Evolutionary conservation across 2,888 invertebrate genomes (phyloP).

Genomic region (Syrphus vitripennis): DNA sequence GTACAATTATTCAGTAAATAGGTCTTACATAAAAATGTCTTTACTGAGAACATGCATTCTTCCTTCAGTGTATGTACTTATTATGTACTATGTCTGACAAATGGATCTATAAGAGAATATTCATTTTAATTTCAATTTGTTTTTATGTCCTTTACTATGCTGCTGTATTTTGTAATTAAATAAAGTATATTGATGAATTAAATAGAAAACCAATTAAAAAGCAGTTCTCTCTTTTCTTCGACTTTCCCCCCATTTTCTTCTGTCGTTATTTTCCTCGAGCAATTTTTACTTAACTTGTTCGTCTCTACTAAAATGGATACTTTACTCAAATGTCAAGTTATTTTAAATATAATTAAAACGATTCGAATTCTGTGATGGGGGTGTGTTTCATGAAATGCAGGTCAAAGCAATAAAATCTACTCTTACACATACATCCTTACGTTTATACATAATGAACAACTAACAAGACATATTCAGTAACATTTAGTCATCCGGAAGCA

Average conservation of each 20-base stretch:
- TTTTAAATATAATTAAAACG: neutral
- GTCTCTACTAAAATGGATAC: neutral
- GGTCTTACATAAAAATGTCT: no score
- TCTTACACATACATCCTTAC: neutral
- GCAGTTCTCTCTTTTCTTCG: neutral
- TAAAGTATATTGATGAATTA: neutral
- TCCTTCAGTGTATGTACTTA: neutral
- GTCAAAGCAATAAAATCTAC: neutral
- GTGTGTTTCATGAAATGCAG: neutral
- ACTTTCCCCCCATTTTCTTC: neutral
- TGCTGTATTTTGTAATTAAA: neutral
- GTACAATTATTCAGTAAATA: no score
- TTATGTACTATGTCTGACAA: neutral
- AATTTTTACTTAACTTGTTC: neutral
- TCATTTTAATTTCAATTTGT: neutral
- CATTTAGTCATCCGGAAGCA: neutral
- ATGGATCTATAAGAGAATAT: neutral
- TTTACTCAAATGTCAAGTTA: neutral
- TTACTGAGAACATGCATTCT: no score
- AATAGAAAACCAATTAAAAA: slow-evolving; percentile 1
- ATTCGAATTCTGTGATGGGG: neutral
- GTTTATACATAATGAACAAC: neutral
- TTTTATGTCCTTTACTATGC: no score
- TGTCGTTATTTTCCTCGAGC: neutral
- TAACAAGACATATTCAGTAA: neutral